Conservation (phyloP, 1,140 invertebrate genomes). For the Asbolus verrucosus region DNA sequence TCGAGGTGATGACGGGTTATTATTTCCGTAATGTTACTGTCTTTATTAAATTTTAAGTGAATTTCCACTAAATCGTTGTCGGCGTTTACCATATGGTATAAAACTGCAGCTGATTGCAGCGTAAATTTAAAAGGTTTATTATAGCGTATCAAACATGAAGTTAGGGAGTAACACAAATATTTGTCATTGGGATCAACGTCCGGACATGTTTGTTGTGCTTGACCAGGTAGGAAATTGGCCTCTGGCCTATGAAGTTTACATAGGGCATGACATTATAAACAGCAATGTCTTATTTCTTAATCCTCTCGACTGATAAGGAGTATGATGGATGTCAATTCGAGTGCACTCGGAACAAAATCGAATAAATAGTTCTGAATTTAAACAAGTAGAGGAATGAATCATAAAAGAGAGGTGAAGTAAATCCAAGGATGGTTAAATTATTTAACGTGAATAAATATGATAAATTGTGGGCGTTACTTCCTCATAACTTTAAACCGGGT, state of each 20-base stretch:
- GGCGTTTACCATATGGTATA: too few relatives aligned
- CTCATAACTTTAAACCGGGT: constrained; percentile 8
- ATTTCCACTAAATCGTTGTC: too few relatives aligned
- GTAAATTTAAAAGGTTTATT: constrained; percentile 35
- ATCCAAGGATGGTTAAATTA: constrained; percentile 1
- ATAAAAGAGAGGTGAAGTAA: constrained; percentile 28
- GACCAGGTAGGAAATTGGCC: constrained; percentile 42
- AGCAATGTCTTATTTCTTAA: constrained; percentile 36
- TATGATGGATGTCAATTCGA: constrained; percentile 1
- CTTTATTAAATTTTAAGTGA: too few relatives aligned
- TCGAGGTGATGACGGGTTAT: too few relatives aligned
- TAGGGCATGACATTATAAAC: constrained; percentile 36
- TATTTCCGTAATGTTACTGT: too few relatives aligned
- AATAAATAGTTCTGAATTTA: constrained; percentile 19
- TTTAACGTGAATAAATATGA: constrained; percentile 6
- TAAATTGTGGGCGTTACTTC: constrained; percentile 15
- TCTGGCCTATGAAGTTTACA: constrained; percentile 39
- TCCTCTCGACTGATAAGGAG: constrained; percentile 3
- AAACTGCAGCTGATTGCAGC: neutral
- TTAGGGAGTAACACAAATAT: constrained; percentile 37
- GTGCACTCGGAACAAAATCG: neutral
- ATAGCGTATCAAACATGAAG: constrained; percentile 32
- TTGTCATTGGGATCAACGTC: constrained; percentile 43
- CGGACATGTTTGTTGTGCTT: constrained; percentile 38
- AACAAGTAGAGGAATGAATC: constrained; percentile 8